A percentile compares a stretch with the other conserved stretches of the same genome.
Evolutionary conservation across 35 echinoderm and acorn worm species (phyloP).

Genomic region (Stichopus chloronotus): DNA sequence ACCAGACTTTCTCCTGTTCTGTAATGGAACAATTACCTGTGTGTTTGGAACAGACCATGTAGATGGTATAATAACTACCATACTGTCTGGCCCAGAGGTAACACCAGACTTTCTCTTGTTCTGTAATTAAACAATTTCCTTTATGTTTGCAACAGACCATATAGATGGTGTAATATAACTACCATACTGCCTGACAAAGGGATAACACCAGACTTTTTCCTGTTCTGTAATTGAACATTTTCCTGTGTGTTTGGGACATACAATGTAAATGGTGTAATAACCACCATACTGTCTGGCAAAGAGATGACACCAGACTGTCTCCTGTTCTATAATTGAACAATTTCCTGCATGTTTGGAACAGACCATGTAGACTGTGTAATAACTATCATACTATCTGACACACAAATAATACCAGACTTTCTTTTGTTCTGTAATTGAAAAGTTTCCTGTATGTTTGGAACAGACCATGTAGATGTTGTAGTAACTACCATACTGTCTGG

Average conservation of each 20-base stretch:
- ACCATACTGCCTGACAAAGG: not conserved
- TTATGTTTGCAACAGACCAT: too few relatives aligned
- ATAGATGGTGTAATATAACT: not conserved
- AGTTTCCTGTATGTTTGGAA: not conserved
- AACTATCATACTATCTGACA: not conserved
- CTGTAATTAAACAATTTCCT: not conserved
- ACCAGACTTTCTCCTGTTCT: too few relatives aligned
- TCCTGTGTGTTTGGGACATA: too few relatives aligned
- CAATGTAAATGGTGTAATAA: too few relatives aligned
- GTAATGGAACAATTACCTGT: too few relatives aligned
- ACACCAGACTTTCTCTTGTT: constrained; percentile 22
- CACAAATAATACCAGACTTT: not conserved
- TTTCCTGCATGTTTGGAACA: not conserved
- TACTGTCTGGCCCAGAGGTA: not conserved
- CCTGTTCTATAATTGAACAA: not conserved
- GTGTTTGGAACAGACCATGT: too few relatives aligned
- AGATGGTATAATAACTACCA: too few relatives aligned
- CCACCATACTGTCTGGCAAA: too few relatives aligned
- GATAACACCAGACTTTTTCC: not conserved
- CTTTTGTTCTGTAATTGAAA: not conserved
- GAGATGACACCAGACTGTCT: constrained; percentile 17
- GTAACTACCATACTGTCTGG: not conserved
- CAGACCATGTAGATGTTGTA: not conserved
- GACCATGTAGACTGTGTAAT: not conserved
- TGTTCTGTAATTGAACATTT: not conserved